Evolutionary conservation across 2,888 invertebrate species (phyloP), one percentile per base, ranked within the genome.

Genomic region (Caenorhabditis afra): DNA sequence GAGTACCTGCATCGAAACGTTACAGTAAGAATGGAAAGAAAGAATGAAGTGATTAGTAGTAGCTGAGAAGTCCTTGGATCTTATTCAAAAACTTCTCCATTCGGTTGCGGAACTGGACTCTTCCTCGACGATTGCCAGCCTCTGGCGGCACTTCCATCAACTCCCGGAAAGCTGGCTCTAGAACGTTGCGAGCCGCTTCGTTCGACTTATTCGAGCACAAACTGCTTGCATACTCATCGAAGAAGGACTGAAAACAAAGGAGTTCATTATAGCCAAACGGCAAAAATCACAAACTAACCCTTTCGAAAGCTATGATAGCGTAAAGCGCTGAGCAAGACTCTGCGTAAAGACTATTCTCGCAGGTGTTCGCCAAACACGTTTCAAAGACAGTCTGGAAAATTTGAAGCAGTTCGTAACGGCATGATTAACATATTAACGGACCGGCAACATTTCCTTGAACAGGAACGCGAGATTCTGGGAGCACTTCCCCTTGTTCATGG

Each of bases 281-380:
- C 37, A 53, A 55, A 3, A 12, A 20, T n/a, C 5, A n/a, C 8
- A 58, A 61, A 61, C 79, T 52, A 39, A 91, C 91, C 86, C 88
- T 88, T 76, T 91, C 90, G 78, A 90, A 90, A 74, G 90, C 91
- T 58, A 92, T 91, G 14, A 92, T 86, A 35, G 91, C 85, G 84
- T 91, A 92, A 62, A 91, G 86, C 10, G 91, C 86, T 23, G 87
- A 85, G 68, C 90, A 90, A 39, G 91, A 91, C 18, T 91, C 90
- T 37, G 90, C 90, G 75, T 91, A 86, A 29, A 91, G 86, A 23
- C 90, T 90, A 85, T 91, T 90, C 81, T 92, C 91, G 85, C 91
- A 91, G 11, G 90, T 90, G 67, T 91, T 91, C 73, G 91, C 82
- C 45, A 92, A 84, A 71, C 91, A 86, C 85, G 91, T 88, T 61